Evolutionary conservation across 2,888 invertebrate species (phyloP).

Genomic region (Agrotis ipsilon): DNA sequence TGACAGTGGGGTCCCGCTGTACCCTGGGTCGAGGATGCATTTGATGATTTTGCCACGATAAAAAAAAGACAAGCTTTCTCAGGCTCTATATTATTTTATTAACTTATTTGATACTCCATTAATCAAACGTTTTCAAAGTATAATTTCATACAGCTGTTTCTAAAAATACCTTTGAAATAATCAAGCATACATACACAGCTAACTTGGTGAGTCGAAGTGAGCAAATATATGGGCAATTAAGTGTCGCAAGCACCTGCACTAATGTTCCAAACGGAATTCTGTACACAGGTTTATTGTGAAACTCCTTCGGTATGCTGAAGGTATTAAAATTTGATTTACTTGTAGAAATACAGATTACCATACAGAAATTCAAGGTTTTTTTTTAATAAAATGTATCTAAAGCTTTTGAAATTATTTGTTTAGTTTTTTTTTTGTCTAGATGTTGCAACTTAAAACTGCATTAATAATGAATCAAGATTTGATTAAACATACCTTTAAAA

Average conservation of each 20-base stretch:
- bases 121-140: background rate
- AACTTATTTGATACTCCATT: background rate
- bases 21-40: no score
- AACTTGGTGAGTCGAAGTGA: slow-evolving; percentile 32
- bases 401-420: no score
- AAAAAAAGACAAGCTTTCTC: background rate
- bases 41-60: no score
- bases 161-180: slow-evolving; percentile 13
- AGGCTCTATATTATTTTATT: background rate
- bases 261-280: slow-evolving; percentile 37
- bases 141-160: background rate
- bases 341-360: no score
- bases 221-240: slow-evolving; percentile 58
- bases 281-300: slow-evolving; percentile 26
- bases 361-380: no score
- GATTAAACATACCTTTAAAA: no score
- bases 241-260: slow-evolving; percentile 51
- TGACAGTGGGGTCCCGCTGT: no score
- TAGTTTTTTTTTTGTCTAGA: no score
- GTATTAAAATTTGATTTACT: background rate
- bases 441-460: no score
- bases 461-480: no score
- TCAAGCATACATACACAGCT: slow-evolving; percentile 19
- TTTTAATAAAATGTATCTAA: no score
- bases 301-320: slow-evolving; percentile 12